Evolutionary conservation across 2,888 invertebrate genomes (phyloP).

Genomic region (Pterobdella sp.): DNA sequence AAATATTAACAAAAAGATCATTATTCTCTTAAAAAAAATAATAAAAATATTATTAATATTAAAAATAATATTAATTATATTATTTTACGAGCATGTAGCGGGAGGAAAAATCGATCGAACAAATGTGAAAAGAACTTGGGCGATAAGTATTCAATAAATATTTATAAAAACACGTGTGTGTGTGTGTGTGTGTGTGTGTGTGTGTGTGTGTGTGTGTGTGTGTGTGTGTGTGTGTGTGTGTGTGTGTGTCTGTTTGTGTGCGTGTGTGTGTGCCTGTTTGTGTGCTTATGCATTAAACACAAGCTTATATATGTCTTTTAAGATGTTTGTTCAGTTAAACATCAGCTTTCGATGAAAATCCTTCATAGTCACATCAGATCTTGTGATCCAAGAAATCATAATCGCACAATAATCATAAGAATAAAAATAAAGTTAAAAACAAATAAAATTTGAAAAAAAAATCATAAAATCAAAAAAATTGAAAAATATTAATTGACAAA

Average conservation of each 20-base stretch:
- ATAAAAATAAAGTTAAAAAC: neutral
- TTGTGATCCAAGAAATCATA: too few relatives aligned
- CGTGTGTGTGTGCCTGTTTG: conserved; percentile 13
- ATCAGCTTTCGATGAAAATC: neutral
- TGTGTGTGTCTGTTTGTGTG: conserved; percentile 15
- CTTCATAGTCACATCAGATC: too few relatives aligned
- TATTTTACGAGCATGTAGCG: too few relatives aligned
- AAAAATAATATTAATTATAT: too few relatives aligned
- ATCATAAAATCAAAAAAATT: neutral
- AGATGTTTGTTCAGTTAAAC: neutral
- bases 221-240: neutral
- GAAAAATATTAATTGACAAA: too few relatives aligned
- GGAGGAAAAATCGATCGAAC: conserved; percentile 9
- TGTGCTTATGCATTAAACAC: neutral
- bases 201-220: conserved; percentile 9
- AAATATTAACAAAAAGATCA: too few relatives aligned
- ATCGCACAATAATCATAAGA: neutral
- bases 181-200: conserved; percentile 12
- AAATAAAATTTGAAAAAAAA: conserved; percentile 1
- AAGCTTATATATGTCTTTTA: neutral
- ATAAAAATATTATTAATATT: too few relatives aligned
- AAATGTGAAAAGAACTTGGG: neutral
- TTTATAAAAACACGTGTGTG: neutral
- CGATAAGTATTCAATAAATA: conserved; percentile 11
- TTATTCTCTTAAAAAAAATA: too few relatives aligned